Evolutionary conservation across 2,797 vertebrate genomes (phyloP), one percentile per base, ranked within the genome.

Genomic region (Chloroceryle amazona): DNA sequence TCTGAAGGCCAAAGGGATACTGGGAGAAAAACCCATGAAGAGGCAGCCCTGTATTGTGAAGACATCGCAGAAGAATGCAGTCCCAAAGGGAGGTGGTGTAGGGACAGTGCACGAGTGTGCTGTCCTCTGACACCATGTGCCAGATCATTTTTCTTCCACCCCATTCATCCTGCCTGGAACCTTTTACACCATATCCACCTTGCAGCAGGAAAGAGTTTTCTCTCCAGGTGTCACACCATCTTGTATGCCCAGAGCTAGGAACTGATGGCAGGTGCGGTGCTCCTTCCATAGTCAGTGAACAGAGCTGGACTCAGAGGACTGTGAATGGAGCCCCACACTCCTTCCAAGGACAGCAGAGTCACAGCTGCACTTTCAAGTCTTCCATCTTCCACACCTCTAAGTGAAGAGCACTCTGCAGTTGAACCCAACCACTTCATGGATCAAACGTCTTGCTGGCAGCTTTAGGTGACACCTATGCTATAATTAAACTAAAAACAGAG

Each of bases 201-300:
- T 0, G 0, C n/a, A 68, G 37, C 58, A 46, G 3, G 19, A 15
- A 83, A n/a, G 9, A 41, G 23, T 29, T 68, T 74, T 84, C 70
- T 25, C 26, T 61, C 46, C 35, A 16, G 20, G 19, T 75, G 80
- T 81, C 78, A 61, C 26, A 84, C n/a, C 25, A 81, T 39, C 61
- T 83, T 47, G 44, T 42, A 28, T 15, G 35, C 11, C 37, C 14
- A 65, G 15, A 74, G 11, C 76, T 46, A 54, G 44, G 25, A 26
- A 61, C 25, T 1, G 3, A 31, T 1, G 44, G n/a, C 15, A 49
- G 22, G 11, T 68, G 62, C 12, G 4, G 81, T 0, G 2, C 60
- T 84, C 41, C 44, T 52, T 42, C 44, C 10, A 0, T 3, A 33
- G 35, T 6, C n/a, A 44, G 22, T 3, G 41, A 84, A 39, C 21